These are phyloP conservation scores for Pseudococcus viburni DNA, from an alignment of 2,888 invertebrate species.

Conservation along the genomic window DNA sequence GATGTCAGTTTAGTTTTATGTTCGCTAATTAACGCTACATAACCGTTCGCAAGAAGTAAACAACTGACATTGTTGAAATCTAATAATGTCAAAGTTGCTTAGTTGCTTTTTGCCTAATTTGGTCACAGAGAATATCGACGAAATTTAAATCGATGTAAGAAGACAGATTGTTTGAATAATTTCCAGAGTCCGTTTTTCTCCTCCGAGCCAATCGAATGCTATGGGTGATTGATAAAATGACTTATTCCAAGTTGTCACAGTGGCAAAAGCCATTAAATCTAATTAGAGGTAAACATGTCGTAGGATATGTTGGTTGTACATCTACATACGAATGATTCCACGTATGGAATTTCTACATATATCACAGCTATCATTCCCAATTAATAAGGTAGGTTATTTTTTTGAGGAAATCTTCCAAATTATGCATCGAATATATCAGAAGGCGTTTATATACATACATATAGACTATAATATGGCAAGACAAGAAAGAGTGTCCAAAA, in stretches of 20 bases:
- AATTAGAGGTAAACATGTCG: background rate
- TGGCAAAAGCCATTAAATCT: conserved; percentile 2
- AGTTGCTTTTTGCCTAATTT: conserved; percentile 17
- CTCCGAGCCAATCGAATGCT: background rate
- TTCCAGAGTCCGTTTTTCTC: background rate
- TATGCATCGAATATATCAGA: background rate
- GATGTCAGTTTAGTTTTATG: conserved; percentile 8
- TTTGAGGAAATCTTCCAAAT: background rate
- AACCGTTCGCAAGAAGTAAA: background rate
- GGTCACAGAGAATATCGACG: background rate
- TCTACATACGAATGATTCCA: background rate
- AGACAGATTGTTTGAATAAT: background rate
- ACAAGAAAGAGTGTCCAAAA: too few species aligned
- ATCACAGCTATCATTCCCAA: background rate
- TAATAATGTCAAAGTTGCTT: conserved; percentile 22
- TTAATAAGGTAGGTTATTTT: background rate
- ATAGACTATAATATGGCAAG: too few species aligned
- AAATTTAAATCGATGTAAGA: background rate
- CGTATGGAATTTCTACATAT: background rate
- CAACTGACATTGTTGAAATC: background rate
- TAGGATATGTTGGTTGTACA: background rate
- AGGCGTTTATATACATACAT: conserved; percentile 10
- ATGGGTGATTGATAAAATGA: conserved; percentile 1
- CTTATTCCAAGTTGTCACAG: conserved; percentile 14
- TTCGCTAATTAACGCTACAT: conserved; percentile 48